Evolutionary conservation across 2,888 invertebrate species (phyloP).

Genomic region (Amorpha juglandis): DNA sequence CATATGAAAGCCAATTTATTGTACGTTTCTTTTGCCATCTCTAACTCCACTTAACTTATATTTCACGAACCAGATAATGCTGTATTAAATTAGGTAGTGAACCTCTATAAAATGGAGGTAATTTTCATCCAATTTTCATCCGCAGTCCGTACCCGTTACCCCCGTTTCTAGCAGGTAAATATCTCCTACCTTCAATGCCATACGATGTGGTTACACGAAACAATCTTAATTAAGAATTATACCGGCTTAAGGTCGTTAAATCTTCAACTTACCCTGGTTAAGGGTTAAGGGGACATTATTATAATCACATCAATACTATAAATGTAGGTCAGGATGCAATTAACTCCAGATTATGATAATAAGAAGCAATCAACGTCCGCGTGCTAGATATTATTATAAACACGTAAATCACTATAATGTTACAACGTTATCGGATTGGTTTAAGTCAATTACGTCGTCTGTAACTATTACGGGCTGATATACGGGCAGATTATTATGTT

Average conservation of each 20-base stretch:
- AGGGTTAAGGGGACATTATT: conserved; percentile 17
- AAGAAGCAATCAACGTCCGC: conserved; percentile 42
- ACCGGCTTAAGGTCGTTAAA: conserved; percentile 9
- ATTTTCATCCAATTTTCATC: not conserved
- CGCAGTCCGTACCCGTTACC: too few relatives aligned
- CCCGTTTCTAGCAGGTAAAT: not conserved
- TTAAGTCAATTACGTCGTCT: conserved; percentile 66
- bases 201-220: not conserved
- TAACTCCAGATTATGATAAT: conserved; percentile 29
- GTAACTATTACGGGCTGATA: conserved; percentile 66
- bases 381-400: conserved; percentile 38
- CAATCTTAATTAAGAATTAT: conserved; percentile 17
- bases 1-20: too few relatives aligned
- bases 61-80: too few relatives aligned
- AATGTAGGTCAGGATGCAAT: conserved; percentile 18
- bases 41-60: too few relatives aligned
- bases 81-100: too few relatives aligned
- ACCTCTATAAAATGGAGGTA: too few relatives aligned
- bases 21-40: too few relatives aligned
- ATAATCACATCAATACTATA: conserved; percentile 18
- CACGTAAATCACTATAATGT: conserved; percentile 60
- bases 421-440: conserved; percentile 60
- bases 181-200: not conserved
- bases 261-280: conserved; percentile 7
- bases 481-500: conserved; percentile 57